phyloP scores from a whole-genome alignment of 2,113 vertebrate species.

The Euleptes europaea region DNA sequence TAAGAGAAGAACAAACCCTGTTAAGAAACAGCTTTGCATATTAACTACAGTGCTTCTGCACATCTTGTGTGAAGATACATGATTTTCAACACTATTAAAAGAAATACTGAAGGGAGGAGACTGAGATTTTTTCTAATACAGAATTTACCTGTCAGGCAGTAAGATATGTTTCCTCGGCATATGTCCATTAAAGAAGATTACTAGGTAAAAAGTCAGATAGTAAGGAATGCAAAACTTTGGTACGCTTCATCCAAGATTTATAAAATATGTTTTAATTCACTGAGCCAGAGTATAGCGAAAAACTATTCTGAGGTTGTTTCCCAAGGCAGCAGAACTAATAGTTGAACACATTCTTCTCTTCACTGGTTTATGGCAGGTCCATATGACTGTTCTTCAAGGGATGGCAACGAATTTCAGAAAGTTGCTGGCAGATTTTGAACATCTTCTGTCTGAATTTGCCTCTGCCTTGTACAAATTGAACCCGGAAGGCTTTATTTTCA shows the following conservation, averaged over 20 bases:
- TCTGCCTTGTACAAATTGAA: too few relatives aligned
- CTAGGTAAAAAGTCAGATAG: constrained; percentile 49
- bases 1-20: constrained; percentile 63
- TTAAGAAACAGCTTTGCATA: constrained; percentile 71
- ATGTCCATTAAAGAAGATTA: constrained; percentile 60
- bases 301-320: background rate
- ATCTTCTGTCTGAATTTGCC: too few relatives aligned
- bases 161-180: constrained; percentile 57
- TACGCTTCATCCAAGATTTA: constrained; percentile 58
- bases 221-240: constrained; percentile 32
- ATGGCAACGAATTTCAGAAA: too few relatives aligned
- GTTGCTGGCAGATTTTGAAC: too few relatives aligned
- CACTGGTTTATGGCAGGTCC: background rate
- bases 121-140: constrained; percentile 57
- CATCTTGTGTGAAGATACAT: constrained; percentile 60
- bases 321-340: background rate
- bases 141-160: constrained; percentile 67
- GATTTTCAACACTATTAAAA: constrained; percentile 62
- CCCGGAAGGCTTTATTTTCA: too few relatives aligned
- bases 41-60: constrained; percentile 61
- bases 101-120: constrained; percentile 67
- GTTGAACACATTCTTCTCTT: background rate
- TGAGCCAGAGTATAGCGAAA: constrained; percentile 1
- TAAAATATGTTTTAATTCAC: constrained; percentile 36
- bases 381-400: too few relatives aligned